Base-by-base conservation (phyloP, 1,140 invertebrate species). In the Bombus haemorrhoidalis region DNA sequence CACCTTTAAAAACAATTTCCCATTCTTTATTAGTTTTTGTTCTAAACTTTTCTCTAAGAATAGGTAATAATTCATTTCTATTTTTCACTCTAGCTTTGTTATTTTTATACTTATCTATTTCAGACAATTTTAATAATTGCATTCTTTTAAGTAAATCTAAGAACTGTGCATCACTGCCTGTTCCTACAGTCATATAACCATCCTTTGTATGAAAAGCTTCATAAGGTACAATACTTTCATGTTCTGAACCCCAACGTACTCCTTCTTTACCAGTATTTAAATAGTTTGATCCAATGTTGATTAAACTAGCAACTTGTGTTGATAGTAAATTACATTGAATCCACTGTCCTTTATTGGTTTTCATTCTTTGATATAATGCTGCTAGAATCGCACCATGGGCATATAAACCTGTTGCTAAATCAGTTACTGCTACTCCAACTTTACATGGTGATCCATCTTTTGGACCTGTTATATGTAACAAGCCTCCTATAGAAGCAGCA, bases 321-420 rank as follows among this genome's bases (percentile, higher is more conserved):
- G 98, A 98, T 1, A 99, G 95, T n/a, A 99, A 96, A 95, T 99
- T 97, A 90, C 98, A 99, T 88, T 99, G 98, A 84, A 99, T 98
- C 95, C 98, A 98, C 91, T 99, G 98, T 10, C 99, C 99, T 90
- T 93, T 93, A 0, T 98, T 97, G 3, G 98, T 99, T 89, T 96
- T 96, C 10, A 96, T 92, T 86, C 98, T 95, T 90, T 98, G 96
- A 64, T 98, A 94, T 18, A 99, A 93, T 5, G 99, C 99, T 28
- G 98, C 98, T 95, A 99, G 95, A 75, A 99, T 99, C 1, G 99
- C 98, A n/a, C 98, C 98, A 94, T 99, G 98, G 12, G 98, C 98
- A 94, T 99, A 99, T 3, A 99, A 94, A 1, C 99, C 99, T 1
- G 99, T 99, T 1, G 98, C 96, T 68, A 99, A 90, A 95, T 99